Conservation (phyloP, 2,888 invertebrate species). For the Nymphalis c-album region DNA sequence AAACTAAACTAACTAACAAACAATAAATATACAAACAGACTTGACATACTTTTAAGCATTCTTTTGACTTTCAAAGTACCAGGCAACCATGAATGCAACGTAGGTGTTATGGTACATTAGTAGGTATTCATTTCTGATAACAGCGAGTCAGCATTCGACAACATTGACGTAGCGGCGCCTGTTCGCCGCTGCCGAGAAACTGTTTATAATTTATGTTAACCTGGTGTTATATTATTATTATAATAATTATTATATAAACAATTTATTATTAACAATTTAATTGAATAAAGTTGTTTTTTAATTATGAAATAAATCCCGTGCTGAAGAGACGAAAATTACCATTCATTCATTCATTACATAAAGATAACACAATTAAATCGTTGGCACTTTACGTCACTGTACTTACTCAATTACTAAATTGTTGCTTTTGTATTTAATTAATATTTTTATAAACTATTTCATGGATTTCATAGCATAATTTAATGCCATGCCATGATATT, state of each 20-base stretch:
- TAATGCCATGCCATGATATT: no score
- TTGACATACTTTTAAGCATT: slow-evolving; percentile 23
- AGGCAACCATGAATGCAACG: slow-evolving; percentile 51
- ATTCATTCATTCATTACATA: no score
- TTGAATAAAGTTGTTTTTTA: no score
- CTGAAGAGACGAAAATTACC: no score
- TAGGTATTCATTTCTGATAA: slow-evolving; percentile 49
- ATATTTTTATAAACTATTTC: no score
- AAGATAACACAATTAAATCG: no score
- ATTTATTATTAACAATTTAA: slow-evolving; percentile 15
- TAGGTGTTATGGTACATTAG: slow-evolving; percentile 33
- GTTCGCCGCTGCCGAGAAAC: slow-evolving; percentile 42
- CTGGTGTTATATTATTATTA: slow-evolving; percentile 53
- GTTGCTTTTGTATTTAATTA: no score
- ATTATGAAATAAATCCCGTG: no score
- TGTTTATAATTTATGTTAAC: slow-evolving; percentile 49
- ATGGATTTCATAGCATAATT: no score
- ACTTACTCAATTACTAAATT: no score
- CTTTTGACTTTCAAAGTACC: slow-evolving; percentile 48
- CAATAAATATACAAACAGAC: no score
- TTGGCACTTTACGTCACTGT: no score
- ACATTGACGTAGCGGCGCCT: slow-evolving; percentile 57
- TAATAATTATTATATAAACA: slow-evolving; percentile 33
- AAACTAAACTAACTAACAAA: not conserved
- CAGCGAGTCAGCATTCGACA: slow-evolving; percentile 56